Conservation (phyloP, 2,888 invertebrate species). For the Agriopis aurantiaria region DNA sequence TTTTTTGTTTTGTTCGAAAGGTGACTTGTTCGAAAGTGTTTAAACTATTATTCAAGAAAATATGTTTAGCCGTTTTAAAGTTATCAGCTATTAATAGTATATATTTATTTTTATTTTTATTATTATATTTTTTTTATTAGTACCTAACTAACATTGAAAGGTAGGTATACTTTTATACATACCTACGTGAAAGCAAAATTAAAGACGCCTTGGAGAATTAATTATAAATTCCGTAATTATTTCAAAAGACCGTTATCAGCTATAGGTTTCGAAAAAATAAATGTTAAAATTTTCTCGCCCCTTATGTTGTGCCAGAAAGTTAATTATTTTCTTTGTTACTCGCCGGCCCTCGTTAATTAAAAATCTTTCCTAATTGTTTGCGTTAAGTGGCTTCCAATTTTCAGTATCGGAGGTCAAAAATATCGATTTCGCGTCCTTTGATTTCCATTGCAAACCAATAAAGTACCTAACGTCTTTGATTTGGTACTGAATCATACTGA, state of each 20-base stretch:
- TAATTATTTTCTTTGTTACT: constrained; percentile 36
- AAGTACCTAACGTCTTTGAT: constrained; percentile 13
- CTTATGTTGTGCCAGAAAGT: constrained; percentile 24
- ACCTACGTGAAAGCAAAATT: too few relatives aligned
- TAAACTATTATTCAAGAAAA: too few relatives aligned
- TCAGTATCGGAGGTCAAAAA: constrained; percentile 37
- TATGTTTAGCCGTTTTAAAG: too few relatives aligned
- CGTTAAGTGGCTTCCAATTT: constrained; percentile 41
- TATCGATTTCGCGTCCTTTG: constrained; percentile 40
- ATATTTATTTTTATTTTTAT: too few relatives aligned
- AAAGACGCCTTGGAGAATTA: not conserved
- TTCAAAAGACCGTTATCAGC: not conserved
- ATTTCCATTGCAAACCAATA: constrained; percentile 23
- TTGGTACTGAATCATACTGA: constrained; percentile 10
- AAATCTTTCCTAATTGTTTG: constrained; percentile 37
- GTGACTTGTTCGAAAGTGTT: too few relatives aligned
- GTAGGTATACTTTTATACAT: too few relatives aligned
- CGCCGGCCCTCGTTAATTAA: constrained; percentile 41
- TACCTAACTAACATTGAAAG: too few relatives aligned
- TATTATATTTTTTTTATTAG: too few relatives aligned
- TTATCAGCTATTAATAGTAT: too few relatives aligned
- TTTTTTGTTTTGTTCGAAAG: too few relatives aligned
- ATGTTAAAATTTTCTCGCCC: constrained; percentile 18
- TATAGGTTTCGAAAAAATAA: constrained; percentile 7
- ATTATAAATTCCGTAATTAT: not conserved